A percentile compares a stretch with the other conserved stretches of the same genome.
Evolutionary conservation across 2,113 vertebrate species (phyloP).

Genomic region (Glaucomys volans): DNA sequence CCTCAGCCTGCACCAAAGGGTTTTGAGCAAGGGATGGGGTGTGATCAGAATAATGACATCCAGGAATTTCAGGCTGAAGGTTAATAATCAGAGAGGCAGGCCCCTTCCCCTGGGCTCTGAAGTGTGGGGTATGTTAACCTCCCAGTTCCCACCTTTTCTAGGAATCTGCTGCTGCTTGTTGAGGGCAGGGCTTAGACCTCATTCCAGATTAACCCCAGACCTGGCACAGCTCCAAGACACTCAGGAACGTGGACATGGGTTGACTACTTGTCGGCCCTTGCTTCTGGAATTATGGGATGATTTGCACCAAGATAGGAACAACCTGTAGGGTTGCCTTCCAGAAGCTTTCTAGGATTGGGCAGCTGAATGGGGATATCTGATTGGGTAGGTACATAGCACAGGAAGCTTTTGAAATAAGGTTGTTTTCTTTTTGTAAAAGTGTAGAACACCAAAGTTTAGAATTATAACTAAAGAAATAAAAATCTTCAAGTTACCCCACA

Average conservation of each 20-base stretch:
- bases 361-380: neutral
- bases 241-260: neutral
- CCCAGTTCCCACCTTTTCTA: neutral
- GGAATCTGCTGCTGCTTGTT: neutral
- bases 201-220: neutral
- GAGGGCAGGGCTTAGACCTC: neutral
- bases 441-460: neutral
- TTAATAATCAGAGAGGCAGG: neutral
- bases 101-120: neutral
- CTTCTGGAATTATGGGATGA: neutral
- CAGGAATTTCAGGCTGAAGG: neutral
- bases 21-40: neutral
- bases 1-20: neutral
- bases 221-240: neutral
- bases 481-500: neutral
- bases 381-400: neutral
- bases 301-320: neutral
- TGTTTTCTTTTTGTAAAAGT: neutral
- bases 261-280: neutral
- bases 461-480: neutral
- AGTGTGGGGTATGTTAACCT: neutral
- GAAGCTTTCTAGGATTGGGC: neutral
- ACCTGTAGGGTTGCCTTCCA: neutral
- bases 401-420: neutral
- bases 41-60: neutral